Evolutionary conservation across 2,113 vertebrate species (phyloP), one percentile per base, ranked within the genome.

Genomic region (Gallinago undulata): DNA sequence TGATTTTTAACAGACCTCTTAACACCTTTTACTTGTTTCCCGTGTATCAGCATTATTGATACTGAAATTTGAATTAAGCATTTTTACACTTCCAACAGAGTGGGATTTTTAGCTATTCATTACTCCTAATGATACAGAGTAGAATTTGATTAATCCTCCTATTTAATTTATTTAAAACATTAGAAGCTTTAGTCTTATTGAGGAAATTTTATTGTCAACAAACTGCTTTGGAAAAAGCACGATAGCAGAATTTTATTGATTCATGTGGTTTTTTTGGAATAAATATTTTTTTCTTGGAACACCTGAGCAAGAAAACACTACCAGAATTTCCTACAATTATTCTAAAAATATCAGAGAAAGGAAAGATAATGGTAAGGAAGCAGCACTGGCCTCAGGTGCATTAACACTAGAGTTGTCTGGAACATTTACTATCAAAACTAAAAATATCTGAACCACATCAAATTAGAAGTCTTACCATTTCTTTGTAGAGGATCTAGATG

Each of bases 91-190:
- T 97, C 66, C 75, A 95, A 77, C 60, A 89, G 84, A 96, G 86
- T 18, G 85, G 19, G 73, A 87, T 22, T 91, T 93, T 91, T 78
- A 97, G 82, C 66, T 96, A 60, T 95, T 97, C 74, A 94, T 97
- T 96, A 95, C 56, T 95, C 27, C 69, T 96, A 92, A 96, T 89
- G 82, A 94, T 70, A 68, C 28, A 95, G 64, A 85, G 84, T 37
- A 91, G 43, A 85, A 95, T 94, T 94, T 97, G 91, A 97, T 97
- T 97, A 97, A 97, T 97, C 95, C 69, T 78, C 62, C 83, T 86
- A 89, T 89, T 95, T 87, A 87, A 85, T 96, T 96, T 96, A 97
- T 97, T 97, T 96, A 87, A 91, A 92, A 43, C 7, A n/a, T 80
- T 85, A 89, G 94, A 96, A 72, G 59, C 69, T 89, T 70, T 53